phyloP scores from a whole-genome alignment of 2,888 invertebrate species.

The Megamerina dolium region DNA sequence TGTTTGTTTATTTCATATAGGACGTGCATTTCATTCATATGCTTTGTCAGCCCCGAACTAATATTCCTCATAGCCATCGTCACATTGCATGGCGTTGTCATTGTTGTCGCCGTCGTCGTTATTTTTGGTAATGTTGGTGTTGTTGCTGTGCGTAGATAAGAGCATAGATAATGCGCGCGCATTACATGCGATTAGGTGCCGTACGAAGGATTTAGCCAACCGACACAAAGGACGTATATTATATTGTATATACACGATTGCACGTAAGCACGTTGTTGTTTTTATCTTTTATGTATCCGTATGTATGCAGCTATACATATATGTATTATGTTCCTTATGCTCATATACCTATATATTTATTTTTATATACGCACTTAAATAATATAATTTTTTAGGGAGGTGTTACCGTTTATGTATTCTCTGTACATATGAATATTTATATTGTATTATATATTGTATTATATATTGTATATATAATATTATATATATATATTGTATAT shows the following conservation, averaged over 20 bases:
- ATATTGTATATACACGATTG: background rate
- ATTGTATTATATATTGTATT: too few species aligned
- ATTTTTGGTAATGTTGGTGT: background rate
- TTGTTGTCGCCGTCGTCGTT: constrained; percentile 3
- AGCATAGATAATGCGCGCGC: constrained; percentile 50
- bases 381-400: too few species aligned
- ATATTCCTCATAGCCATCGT: too few species aligned
- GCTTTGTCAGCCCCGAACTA: too few species aligned
- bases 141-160: constrained; percentile 29
- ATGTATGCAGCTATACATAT: too few species aligned
- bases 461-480: too few species aligned
- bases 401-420: too few species aligned
- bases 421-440: too few species aligned
- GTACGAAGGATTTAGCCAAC: constrained; percentile 43
- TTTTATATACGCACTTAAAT: too few species aligned
- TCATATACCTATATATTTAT: background rate
- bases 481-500: background rate
- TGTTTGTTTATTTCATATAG: background rate
- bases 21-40: too few species aligned
- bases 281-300: background rate
- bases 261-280: background rate
- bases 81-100: too few species aligned
- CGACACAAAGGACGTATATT: constrained; percentile 28
- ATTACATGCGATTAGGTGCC: constrained; percentile 49
- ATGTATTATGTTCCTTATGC: background rate